A percentile compares a stretch with the other conserved stretches of the same genome.
phyloP scores from a whole-genome alignment of 2,113 vertebrate genomes.

The Serinus canaria region DNA sequence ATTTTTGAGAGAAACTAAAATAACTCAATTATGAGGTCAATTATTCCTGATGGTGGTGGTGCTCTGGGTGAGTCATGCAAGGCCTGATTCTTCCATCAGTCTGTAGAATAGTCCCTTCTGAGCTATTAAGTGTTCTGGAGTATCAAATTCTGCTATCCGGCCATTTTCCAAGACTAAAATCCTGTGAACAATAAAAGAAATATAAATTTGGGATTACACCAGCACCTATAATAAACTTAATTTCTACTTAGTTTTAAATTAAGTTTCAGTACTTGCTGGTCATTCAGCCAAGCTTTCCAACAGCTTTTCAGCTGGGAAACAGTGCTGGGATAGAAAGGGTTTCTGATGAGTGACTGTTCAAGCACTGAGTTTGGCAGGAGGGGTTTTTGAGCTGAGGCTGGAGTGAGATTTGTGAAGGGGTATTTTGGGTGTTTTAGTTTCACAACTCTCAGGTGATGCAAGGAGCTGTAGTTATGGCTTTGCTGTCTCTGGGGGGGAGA shows the following conservation, averaged over 20 bases:
- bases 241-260: neutral
- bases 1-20: neutral
- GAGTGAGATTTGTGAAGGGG: neutral
- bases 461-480: neutral
- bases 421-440: neutral
- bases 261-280: neutral
- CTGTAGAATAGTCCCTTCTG: conserved; percentile 87
- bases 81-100: conserved; percentile 87
- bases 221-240: neutral
- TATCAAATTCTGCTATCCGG: conserved; percentile 85
- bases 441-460: neutral
- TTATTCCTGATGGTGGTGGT: neutral
- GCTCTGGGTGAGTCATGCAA: conserved; percentile 65
- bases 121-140: conserved; percentile 82
- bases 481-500: neutral
- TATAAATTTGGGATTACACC: neutral
- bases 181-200: conserved; percentile 68
- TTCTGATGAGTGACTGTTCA: neutral
- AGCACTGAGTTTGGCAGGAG: neutral
- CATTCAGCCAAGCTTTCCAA: neutral
- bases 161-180: conserved; percentile 93
- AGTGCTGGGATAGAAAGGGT: neutral
- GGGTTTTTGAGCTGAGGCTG: neutral
- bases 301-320: neutral
- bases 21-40: neutral